A percentile compares a stretch with the other conserved stretches of the same genome.
Evolutionary conservation across 2,888 invertebrate genomes (phyloP).

Genomic region (Drosophila neotestacea): DNA sequence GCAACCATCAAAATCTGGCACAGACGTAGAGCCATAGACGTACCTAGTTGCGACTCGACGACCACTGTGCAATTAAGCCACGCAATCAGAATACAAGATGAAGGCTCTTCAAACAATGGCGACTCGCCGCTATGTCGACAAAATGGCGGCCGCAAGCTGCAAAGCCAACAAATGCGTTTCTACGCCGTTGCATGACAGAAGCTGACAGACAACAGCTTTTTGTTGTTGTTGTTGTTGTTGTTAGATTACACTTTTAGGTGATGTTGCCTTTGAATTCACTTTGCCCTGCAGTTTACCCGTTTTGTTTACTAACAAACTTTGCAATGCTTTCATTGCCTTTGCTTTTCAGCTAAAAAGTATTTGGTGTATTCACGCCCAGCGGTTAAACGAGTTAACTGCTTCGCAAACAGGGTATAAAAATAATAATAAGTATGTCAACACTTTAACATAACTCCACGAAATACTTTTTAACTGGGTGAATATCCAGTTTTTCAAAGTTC

Average conservation of each 20-base stretch:
- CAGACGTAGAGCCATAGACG: conserved; percentile 25
- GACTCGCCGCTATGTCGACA: conserved; percentile 54
- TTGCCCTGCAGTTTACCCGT: conserved; percentile 12
- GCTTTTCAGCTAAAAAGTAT: conserved; percentile 10
- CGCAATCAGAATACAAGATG: conserved; percentile 78
- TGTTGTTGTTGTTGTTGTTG: conserved; percentile 12
- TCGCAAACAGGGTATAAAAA: background rate
- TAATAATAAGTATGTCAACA: conserved; percentile 1
- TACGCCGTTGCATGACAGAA: conserved; percentile 41
- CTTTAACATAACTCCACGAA: background rate
- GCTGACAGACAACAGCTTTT: conserved; percentile 44
- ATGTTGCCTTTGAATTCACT: conserved; percentile 34
- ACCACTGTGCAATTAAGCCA: conserved; percentile 71
- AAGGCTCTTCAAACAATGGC: conserved; percentile 70
- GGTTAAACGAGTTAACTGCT: conserved; percentile 9
- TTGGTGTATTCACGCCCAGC: conserved; percentile 10
- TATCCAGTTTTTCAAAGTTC: too few species aligned
- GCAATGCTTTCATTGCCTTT: conserved; percentile 24
- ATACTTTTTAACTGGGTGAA: background rate
- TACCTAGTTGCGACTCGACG: conserved; percentile 18
- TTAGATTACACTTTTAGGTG: conserved; percentile 52
- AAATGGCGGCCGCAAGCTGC: conserved; percentile 73
- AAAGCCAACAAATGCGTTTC: conserved; percentile 69
- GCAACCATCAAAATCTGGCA: conserved; percentile 47
- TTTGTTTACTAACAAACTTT: conserved; percentile 40